A percentile compares a stretch with the other conserved stretches of the same genome.
Conservation (phyloP, 2,113 vertebrate species). For the Electrona antarctica region DNA sequence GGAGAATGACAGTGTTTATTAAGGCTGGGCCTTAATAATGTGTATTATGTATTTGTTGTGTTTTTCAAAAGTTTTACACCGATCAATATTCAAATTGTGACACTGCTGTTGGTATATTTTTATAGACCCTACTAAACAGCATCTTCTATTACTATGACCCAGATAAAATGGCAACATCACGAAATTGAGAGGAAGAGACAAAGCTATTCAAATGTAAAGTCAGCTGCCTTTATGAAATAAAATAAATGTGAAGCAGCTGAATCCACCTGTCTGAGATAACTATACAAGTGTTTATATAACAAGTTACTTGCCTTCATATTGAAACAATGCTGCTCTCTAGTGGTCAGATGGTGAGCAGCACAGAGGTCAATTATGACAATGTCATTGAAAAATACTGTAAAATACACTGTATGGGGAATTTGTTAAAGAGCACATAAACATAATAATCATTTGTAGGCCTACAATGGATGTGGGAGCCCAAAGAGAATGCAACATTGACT, state of each 20-base stretch:
- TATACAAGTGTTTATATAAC: slow-evolving; percentile 71
- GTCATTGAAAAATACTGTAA: slow-evolving; percentile 33
- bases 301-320: slow-evolving; percentile 12
- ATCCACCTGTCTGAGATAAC: slow-evolving; percentile 66
- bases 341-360: slow-evolving; percentile 48
- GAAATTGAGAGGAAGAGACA: slow-evolving; percentile 35
- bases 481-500: not conserved
- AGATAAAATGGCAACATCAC: not conserved
- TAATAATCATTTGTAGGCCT: not conserved
- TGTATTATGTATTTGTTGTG: not conserved
- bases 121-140: not conserved
- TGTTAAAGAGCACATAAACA: not conserved
- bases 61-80: not conserved
- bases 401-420: no score
- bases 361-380: slow-evolving; percentile 69
- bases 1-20: not conserved
- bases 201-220: slow-evolving; percentile 27
- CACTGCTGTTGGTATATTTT: slow-evolving; percentile 6
- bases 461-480: not conserved
- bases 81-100: slow-evolving; percentile 24
- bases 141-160: not conserved
- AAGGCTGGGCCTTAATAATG: slow-evolving; percentile 24
- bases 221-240: slow-evolving; percentile 41
- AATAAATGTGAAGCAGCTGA: slow-evolving; percentile 46
- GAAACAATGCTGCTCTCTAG: slow-evolving; percentile 69